phyloP scores from a whole-genome alignment of 2,113 vertebrate species.

The Prionailurus viverrinus region DNA sequence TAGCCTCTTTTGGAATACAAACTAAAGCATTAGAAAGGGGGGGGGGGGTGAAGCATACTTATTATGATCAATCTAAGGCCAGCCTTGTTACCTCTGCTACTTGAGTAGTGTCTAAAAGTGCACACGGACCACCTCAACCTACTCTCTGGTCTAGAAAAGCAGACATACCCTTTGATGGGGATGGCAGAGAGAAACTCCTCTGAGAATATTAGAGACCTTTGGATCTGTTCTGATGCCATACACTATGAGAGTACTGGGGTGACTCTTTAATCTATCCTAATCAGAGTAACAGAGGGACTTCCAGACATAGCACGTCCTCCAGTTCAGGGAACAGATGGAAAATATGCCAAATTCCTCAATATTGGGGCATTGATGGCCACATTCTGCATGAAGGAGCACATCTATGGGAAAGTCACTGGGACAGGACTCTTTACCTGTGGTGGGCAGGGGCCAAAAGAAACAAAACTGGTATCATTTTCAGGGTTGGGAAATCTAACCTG shows the following conservation, averaged over 20 bases:
- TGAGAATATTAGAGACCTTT: not conserved
- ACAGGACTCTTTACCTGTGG: conserved; percentile 61
- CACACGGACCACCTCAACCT: not conserved
- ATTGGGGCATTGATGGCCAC: not conserved
- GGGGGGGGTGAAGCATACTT: not conserved
- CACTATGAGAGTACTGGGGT: not conserved
- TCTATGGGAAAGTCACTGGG: conserved; percentile 54
- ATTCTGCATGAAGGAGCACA: conserved; percentile 63
- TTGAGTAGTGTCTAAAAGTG: not conserved
- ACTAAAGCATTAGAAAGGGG: not conserved
- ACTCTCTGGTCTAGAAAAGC: not conserved
- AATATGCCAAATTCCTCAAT: conserved; percentile 7
- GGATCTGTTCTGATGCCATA: not conserved
- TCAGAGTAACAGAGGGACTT: not conserved
- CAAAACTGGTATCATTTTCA: conserved; percentile 59
- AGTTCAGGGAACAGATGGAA: conserved; percentile 1
- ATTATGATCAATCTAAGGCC: not conserved
- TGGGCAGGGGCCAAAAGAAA: conserved; percentile 62
- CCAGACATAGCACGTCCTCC: not conserved
- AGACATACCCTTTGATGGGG: not conserved
- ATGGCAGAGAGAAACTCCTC: not conserved
- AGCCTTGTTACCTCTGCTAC: not conserved
- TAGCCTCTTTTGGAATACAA: conserved; percentile 52
- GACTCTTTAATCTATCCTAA: not conserved
- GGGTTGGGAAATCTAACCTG: conserved; percentile 64